Evolutionary conservation across 2,888 invertebrate species (phyloP), one percentile per base, ranked within the genome.

Genomic region (Ennomos quercinarius): DNA sequence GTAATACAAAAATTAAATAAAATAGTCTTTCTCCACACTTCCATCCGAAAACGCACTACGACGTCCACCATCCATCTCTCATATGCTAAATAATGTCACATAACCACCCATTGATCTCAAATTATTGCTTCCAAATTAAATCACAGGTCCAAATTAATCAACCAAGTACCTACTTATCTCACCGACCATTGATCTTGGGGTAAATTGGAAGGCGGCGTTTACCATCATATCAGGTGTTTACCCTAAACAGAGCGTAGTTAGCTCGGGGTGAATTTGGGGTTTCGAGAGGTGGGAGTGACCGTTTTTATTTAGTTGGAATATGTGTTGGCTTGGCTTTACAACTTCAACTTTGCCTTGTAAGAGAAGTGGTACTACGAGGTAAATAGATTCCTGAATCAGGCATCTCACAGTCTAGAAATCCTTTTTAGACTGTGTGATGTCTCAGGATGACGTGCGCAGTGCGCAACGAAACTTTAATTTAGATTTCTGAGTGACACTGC

Each of bases 141-240:
- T 54, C 49, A 46, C 38, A 45, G 42, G 45, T 43, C 12, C 34
- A 49, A 55, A 50, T 50, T 55, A 60, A 60, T 60, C 46, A 60
- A 12, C 11, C 12, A 10, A 27, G n/a, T n/a, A n/a, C n/a, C 17
- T 43, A 41, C 39, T 53, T 58, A 53, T 9, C 44, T 53, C 39
- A 50, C 55, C 55, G 55, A 8, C 54, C 60, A 54, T 60, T 60
- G 55, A 60, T 60, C 45, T 47, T 10, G 46, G 27, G 10, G 13
- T 39, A 46, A 52, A 55, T 60, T 55, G 50, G 50, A 27, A n/a
- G 40, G 41, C 50, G 40, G 41, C 12, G 37, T 41, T 47, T 48
- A 44, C 9, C 45, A 35, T 45, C 53, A 48, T 40, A 35, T 44
- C 53, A 49, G 52, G 51, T 45, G 48, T 46, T 44, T 48, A 47